Conservation (phyloP, 2,113 vertebrate genomes). For the Suncus etruscus region DNA sequence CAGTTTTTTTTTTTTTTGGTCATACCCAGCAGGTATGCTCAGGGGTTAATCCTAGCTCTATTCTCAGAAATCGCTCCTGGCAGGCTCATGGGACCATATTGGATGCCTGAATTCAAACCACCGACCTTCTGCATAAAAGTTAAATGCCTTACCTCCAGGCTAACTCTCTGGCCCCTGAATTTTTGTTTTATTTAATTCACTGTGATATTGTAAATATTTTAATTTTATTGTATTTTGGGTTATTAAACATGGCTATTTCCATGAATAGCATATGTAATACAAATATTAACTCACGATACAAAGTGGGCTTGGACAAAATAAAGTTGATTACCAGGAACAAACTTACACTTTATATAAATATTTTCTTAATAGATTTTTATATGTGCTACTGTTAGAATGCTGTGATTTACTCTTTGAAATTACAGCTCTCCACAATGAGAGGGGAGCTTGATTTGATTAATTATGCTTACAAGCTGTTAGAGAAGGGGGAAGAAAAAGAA, state of each 20-base stretch:
- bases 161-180: conserved; percentile 12
- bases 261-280: conserved; percentile 5
- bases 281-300: conserved; percentile 71
- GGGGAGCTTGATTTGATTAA: conserved; percentile 87
- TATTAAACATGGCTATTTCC: conserved; percentile 56
- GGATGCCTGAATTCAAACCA: no score
- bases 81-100: no score
- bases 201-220: conserved; percentile 62
- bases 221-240: conserved; percentile 63
- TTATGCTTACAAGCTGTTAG: conserved; percentile 85
- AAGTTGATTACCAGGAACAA: conserved; percentile 78
- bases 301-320: conserved; percentile 73
- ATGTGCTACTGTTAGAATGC: conserved; percentile 68
- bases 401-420: conserved; percentile 87
- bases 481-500: conserved; percentile 71
- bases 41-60: no score
- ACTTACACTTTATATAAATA: conserved; percentile 75
- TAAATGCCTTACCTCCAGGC: no score
- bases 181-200: conserved; percentile 58
- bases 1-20: no score
- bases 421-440: conserved; percentile 83
- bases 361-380: conserved; percentile 79
- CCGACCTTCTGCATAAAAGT: no score
- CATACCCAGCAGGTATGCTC: no score
- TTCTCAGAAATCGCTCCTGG: no score